Evolutionary conservation across 2,113 vertebrate species (phyloP).

Genomic region (Sander lucioperca): DNA sequence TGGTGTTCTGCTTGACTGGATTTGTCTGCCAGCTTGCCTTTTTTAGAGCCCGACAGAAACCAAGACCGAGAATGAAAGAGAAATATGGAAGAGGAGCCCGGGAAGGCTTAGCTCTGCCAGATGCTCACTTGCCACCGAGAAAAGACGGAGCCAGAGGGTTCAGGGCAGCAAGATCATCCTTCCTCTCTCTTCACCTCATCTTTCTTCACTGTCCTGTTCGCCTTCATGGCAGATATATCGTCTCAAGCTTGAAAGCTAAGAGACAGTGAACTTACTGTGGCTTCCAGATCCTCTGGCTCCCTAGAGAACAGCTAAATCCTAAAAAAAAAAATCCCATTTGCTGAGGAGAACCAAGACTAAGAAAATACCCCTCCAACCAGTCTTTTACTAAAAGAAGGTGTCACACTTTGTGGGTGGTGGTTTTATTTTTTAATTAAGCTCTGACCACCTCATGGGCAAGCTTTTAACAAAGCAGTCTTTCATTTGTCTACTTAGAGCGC

Average conservation of each 20-base stretch:
- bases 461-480: conserved; percentile 52
- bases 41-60: conserved; percentile 49
- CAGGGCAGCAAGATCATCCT: conserved; percentile 9
- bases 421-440: conserved; percentile 56
- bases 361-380: conserved; percentile 16
- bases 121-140: conserved; percentile 57
- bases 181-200: conserved; percentile 40
- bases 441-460: conserved; percentile 48
- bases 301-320: conserved; percentile 30
- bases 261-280: conserved; percentile 19
- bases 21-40: conserved; percentile 67
- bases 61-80: conserved; percentile 42
- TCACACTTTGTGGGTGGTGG: conserved; percentile 44
- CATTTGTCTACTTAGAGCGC: conserved; percentile 37
- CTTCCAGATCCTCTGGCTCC: not conserved
- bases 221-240: conserved; percentile 31
- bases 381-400: conserved; percentile 10
- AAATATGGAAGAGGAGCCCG: conserved; percentile 40
- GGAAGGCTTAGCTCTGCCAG: conserved; percentile 55
- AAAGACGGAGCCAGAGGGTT: conserved; percentile 51
- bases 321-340: conserved; percentile 33
- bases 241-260: conserved; percentile 32
- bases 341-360: conserved; percentile 15
- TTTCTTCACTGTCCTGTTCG: conserved; percentile 38
- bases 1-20: conserved; percentile 69